phyloP scores from a whole-genome alignment of 2,113 vertebrate species.

The Odontesthes bonariensis region DNA sequence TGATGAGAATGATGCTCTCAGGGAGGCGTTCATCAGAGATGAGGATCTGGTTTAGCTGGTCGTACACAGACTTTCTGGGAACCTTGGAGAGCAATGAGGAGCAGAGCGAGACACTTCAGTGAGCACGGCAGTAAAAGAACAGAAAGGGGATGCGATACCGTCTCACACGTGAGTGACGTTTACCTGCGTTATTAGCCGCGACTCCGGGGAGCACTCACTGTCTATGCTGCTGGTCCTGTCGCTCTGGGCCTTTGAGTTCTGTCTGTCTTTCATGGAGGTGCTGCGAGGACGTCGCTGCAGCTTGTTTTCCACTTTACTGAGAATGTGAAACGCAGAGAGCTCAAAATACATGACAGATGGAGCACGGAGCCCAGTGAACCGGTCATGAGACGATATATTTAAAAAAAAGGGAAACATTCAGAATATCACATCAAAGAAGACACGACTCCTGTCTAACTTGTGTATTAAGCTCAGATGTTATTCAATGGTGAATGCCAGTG shows the following conservation, averaged over 20 bases:
- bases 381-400: background rate
- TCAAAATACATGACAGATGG: conserved; percentile 12
- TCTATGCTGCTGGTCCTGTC: conserved; percentile 84
- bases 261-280: conserved; percentile 85
- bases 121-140: background rate
- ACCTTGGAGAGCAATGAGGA: conserved; percentile 67
- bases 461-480: background rate
- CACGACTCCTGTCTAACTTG: background rate
- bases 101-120: conserved; percentile 11
- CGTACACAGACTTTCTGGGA: conserved; percentile 85
- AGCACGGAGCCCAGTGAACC: background rate
- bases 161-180: background rate
- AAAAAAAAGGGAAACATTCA: background rate
- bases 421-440: background rate
- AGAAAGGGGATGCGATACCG: background rate
- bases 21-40: conserved; percentile 84
- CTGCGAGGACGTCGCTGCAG: conserved; percentile 79
- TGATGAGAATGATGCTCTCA: conserved; percentile 86
- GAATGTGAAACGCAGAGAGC: background rate
- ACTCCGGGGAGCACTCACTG: conserved; percentile 80
- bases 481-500: background rate
- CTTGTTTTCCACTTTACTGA: conserved; percentile 80
- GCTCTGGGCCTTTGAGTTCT: conserved; percentile 81
- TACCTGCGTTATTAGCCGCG: conserved; percentile 79
- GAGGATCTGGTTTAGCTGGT: conserved; percentile 87